phyloP scores from a whole-genome alignment of 2,888 invertebrate genomes.

The Stomorhina lunata region DNA sequence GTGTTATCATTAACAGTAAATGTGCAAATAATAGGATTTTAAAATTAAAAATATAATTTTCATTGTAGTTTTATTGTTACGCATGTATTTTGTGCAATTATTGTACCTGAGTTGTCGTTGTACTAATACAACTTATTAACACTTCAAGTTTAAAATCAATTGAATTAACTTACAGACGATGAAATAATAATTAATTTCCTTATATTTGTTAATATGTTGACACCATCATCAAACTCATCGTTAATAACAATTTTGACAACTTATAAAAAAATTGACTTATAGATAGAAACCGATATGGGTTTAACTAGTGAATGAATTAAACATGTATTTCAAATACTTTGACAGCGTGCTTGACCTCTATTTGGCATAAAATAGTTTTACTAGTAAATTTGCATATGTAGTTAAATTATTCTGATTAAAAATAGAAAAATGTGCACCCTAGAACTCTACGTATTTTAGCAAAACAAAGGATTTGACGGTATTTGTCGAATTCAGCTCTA shows the following conservation, averaged over 20 bases:
- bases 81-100: not conserved
- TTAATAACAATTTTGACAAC: conserved; percentile 2
- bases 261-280: not conserved
- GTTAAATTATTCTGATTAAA: too few species aligned
- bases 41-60: conserved; percentile 6
- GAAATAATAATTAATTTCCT: conserved; percentile 44
- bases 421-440: too few species aligned
- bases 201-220: conserved; percentile 40
- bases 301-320: not conserved
- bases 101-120: not conserved
- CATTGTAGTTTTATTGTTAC: not conserved
- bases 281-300: not conserved
- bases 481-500: too few species aligned
- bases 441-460: too few species aligned
- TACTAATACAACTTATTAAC: conserved; percentile 21
- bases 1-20: not conserved
- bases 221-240: not conserved
- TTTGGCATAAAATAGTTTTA: not conserved
- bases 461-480: too few species aligned
- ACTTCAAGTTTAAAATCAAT: conserved; percentile 36
- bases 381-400: not conserved
- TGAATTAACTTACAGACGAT: not conserved
- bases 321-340: not conserved
- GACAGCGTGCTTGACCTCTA: conserved; percentile 16
- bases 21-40: not conserved